Conservation (phyloP, 2,888 invertebrate genomes). For the Operophtera brumata region DNA sequence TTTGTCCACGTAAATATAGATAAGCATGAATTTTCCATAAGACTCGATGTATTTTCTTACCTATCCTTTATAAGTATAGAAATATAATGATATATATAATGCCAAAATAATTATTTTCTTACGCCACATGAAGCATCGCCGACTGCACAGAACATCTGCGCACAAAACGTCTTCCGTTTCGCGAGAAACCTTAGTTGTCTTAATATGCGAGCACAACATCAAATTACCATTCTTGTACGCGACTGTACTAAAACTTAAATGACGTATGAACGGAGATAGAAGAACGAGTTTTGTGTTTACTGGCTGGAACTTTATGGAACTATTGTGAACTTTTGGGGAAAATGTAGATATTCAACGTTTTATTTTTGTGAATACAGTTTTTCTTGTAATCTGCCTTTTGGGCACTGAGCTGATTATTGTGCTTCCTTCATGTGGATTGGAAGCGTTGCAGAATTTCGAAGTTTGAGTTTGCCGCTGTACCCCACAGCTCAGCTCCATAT, state of each 20-base stretch:
- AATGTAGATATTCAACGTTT: not conserved
- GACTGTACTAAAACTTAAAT: slow-evolving; percentile 46
- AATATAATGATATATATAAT: too few species aligned
- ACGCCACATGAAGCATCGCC: not conserved
- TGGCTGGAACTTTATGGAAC: slow-evolving; percentile 6
- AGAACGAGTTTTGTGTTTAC: slow-evolving; percentile 23
- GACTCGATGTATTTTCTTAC: too few species aligned
- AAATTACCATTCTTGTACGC: slow-evolving; percentile 53
- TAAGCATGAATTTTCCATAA: too few species aligned
- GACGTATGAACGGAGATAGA: slow-evolving; percentile 52
- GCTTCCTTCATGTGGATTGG: too few species aligned
- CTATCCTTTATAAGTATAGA: too few species aligned
- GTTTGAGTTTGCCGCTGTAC: too few species aligned
- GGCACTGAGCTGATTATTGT: too few species aligned
- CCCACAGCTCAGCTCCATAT: too few species aligned
- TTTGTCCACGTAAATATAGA: too few species aligned
- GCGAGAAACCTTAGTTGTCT: slow-evolving; percentile 50
- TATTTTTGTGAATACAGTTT: too few species aligned
- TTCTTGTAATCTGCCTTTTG: too few species aligned
- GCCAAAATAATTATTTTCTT: not conserved
- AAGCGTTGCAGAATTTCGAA: too few species aligned
- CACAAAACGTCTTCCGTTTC: slow-evolving; percentile 42
- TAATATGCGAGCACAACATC: slow-evolving; percentile 43
- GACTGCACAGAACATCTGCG: slow-evolving; percentile 39
- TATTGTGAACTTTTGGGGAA: not conserved